phyloP scores from a whole-genome alignment of 2,888 invertebrate genomes.

The Nyleta sp. region DNA sequence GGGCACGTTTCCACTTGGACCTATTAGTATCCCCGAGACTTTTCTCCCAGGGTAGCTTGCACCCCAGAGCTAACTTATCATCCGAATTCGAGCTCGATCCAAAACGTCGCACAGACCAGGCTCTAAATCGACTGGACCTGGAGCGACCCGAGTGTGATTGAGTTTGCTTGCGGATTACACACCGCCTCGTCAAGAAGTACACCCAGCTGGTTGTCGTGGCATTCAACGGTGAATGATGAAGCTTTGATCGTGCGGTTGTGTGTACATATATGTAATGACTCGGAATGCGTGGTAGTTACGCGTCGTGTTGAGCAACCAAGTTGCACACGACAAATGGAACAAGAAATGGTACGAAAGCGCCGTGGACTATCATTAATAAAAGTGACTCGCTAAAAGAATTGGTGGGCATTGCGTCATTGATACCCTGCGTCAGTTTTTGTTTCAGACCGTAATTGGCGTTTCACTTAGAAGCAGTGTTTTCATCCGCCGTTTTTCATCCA shows the following conservation, averaged over 20 bases:
- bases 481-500: conserved; percentile 11
- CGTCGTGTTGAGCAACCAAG: conserved; percentile 16
- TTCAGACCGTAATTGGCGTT: conserved; percentile 10
- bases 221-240: conserved; percentile 37
- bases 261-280: conserved; percentile 44
- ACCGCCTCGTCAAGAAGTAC: conserved; percentile 26
- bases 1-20: no score
- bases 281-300: conserved; percentile 32
- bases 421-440: conserved; percentile 9
- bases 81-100: neutral
- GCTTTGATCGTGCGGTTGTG: conserved; percentile 41
- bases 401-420: conserved; percentile 19
- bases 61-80: no score
- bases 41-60: no score
- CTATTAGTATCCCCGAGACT: no score
- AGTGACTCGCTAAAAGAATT: conserved; percentile 22
- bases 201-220: conserved; percentile 25
- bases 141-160: conserved; percentile 20
- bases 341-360: conserved; percentile 6
- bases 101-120: neutral
- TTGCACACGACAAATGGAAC: conserved; percentile 11
- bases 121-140: neutral
- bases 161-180: conserved; percentile 34
- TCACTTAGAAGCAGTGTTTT: neutral
- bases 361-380: conserved; percentile 42